A percentile compares a stretch with the other conserved stretches of the same genome.
Evolutionary conservation across 1,140 invertebrate species (phyloP).

Genomic region (Hormaphis cornu): DNA sequence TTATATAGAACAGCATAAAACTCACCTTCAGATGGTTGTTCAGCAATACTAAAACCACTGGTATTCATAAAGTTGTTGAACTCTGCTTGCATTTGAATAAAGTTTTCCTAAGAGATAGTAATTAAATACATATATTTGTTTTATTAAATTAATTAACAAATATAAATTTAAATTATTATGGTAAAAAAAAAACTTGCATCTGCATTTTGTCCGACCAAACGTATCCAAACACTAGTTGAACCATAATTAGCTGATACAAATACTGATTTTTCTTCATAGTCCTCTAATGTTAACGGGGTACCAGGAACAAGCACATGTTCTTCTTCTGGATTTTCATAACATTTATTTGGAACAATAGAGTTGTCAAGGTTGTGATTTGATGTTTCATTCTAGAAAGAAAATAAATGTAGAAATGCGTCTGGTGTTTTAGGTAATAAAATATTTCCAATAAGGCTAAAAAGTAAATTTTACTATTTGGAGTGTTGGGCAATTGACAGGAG

Average conservation of each 20-base stretch:
- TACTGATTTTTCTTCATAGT: conserved; percentile 9
- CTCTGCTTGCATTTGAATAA: conserved; percentile 12
- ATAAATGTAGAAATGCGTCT: too few relatives aligned
- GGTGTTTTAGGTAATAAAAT: too few relatives aligned
- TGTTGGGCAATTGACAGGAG: too few relatives aligned
- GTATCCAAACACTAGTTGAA: not conserved
- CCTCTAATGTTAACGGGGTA: not conserved
- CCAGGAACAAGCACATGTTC: not conserved
- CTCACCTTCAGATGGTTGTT: not conserved
- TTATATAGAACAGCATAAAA: conserved; percentile 13
- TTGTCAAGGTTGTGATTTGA: not conserved
- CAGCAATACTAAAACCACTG: not conserved
- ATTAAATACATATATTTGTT: not conserved
- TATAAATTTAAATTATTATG: not conserved
- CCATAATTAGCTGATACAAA: conserved; percentile 21
- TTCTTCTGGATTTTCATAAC: not conserved
- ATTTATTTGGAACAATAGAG: not conserved
- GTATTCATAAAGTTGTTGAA: conserved; percentile 14
- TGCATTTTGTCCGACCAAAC: not conserved
- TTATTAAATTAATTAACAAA: too few relatives aligned
- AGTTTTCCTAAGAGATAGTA: conserved; percentile 13
- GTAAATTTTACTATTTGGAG: too few relatives aligned
- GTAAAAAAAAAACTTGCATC: not conserved
- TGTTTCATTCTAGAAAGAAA: not conserved
- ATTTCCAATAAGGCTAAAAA: too few relatives aligned